A percentile compares a stretch with the other conserved stretches of the same genome.
Evolutionary conservation across 2,888 invertebrate genomes (phyloP).

Genomic region (Chouioia cunea): DNA sequence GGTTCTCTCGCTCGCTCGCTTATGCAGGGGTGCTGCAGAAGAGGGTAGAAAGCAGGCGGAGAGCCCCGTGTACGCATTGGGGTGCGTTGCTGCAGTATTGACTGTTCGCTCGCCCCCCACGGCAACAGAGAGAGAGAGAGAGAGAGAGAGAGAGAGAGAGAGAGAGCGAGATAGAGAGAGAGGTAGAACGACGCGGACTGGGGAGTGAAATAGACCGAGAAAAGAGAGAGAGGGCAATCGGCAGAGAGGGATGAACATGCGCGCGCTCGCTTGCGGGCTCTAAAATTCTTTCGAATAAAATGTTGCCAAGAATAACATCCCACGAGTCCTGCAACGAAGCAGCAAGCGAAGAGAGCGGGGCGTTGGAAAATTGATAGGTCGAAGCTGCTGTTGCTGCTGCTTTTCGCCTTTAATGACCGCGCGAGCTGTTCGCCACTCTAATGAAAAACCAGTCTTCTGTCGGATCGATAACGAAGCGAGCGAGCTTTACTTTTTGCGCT

Average conservation of each 20-base stretch:
- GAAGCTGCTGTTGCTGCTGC: no score
- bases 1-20: constrained; percentile 33
- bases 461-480: no score
- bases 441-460: no score
- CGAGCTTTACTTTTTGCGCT: no score
- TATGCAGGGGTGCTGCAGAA: constrained; percentile 48
- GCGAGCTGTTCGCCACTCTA: no score
- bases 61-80: constrained; percentile 36
- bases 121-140: constrained; percentile 12
- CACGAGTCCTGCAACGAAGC: not conserved
- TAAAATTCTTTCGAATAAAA: constrained; percentile 2
- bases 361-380: constrained; percentile 4
- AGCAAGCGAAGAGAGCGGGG: not conserved
- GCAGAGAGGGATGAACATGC: constrained; percentile 5
- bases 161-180: constrained; percentile 21
- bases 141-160: constrained; percentile 14
- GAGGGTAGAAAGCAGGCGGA: constrained; percentile 41
- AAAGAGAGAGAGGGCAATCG: constrained; percentile 23
- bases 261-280: constrained; percentile 1
- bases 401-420: no score
- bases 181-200: constrained; percentile 12
- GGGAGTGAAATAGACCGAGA: constrained; percentile 29
- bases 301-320: not conserved
- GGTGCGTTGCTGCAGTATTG: constrained; percentile 59
- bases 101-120: constrained; percentile 54